Evolutionary conservation across 1,140 invertebrate species (phyloP), one percentile per base, ranked within the genome.

Genomic region (Leptoteleia sp.): DNA sequence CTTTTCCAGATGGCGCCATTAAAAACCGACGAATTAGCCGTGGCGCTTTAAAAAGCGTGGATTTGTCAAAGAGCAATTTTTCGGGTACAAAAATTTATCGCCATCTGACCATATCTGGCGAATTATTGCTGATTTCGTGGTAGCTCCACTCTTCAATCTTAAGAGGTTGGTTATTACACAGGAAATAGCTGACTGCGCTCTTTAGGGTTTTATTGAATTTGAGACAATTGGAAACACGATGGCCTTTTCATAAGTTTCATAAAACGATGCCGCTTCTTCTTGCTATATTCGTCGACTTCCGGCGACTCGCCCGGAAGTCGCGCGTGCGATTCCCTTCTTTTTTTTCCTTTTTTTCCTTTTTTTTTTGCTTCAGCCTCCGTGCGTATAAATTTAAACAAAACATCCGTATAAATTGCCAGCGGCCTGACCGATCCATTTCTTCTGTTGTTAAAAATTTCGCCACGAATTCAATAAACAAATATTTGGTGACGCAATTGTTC

Each of bases 151-250:
- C 70, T 71, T 71, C 50, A 59, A 52, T 55, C 57, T 62, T 64
- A 57, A 70, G 52, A 71, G 54, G 54, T 71, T 59, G 59, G 72
- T 76, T 80, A 80, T 76, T 76, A 80, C 71, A 27, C 54, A 43
- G 43, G 22, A 61, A 80, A 80, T 71, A 57, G 72, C 78, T 80
- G 78, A 80, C 67, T 57, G 67, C 16, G 72, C 72, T 75, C 52
- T 73, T 70, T 33, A 35, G 35, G 54, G 33, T 76, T 81, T 81
- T 81, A 77, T 81, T 79, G 73, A 81, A 81, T 79, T 70, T 70
- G 64, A 76, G 80, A 79, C 77, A 77, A 81, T 80, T 77, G 80
- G 67, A 81, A 81, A 81, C 68, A 81, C 65, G 68, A 45, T 59
- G 67, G 73, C 48, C 71, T 71, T 76, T 77, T 77, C 71, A 81